Base-by-base conservation (phyloP, 2,888 invertebrate species). In the Steinernema scapterisci region DNA sequence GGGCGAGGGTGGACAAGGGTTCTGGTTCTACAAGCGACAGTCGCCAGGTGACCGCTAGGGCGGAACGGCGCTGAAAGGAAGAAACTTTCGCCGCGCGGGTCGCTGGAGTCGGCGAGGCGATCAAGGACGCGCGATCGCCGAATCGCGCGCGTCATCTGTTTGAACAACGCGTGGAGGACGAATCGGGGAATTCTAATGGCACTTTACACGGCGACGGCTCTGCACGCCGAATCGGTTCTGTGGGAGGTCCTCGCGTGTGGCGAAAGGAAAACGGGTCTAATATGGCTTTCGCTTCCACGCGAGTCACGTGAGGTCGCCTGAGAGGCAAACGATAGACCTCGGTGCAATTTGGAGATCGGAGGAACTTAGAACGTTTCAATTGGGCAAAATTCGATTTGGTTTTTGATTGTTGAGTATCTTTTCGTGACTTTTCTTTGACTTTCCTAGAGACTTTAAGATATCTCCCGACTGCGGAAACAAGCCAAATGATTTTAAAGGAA, bases 111-210 rank as follows among this genome's bases (percentile, higher is more conserved):
- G 54, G 25, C 6, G 5, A 25, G 54, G 21, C 54, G 54, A 54
- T 63, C 63, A 63, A 63, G 63, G 63, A 25, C 63, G 63, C 54
- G 54, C 54, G 19, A 19, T 54, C 54, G 54, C 54, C 54, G 54
- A 54, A 54, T 54, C 54, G 54, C 54, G 54, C 54, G 25, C 54
- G 54, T 54, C 54, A 54, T 54, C 54, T 54, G 25, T 54, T 54
- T 54, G 21, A 54, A 54, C 54, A 54, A 54, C 54, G 25, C 21
- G 23, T n/a, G 48, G 48, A 19, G 48, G 19, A 44, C 7, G 48
- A 38, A 19, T 19, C 48, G n/a, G 48, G 48, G 19, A 25, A 54
- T 11, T 54, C 54, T 48, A 48, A 48, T 48, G 48, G 48, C 48
- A 48, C 48, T 48, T 38, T 38, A 38, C 38, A 38, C 38, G 38